These are phyloP conservation scores for Burhinus oedicnemus DNA, from an alignment of 2,113 vertebrate species.

Conservation along the genomic window DNA sequence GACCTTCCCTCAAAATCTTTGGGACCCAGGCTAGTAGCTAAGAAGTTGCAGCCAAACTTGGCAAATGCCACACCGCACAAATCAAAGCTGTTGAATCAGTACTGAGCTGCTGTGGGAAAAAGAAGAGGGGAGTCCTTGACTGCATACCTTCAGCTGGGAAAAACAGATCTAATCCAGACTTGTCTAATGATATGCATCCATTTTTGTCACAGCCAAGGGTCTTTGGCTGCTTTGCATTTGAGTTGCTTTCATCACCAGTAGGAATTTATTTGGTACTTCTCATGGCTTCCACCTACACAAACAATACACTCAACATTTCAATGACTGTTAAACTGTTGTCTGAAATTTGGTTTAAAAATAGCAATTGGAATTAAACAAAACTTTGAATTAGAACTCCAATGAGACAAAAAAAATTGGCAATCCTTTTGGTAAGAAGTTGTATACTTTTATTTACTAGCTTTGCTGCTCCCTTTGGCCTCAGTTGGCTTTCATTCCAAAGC, in stretches of 20 bases:
- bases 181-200: background rate
- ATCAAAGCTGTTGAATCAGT: background rate
- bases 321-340: background rate
- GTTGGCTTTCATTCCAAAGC: background rate
- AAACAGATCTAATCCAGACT: background rate
- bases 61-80: background rate
- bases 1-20: background rate
- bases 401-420: background rate
- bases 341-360: background rate
- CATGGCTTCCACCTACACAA: background rate
- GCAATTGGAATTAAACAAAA: background rate
- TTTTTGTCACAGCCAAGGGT: background rate
- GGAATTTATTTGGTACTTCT: background rate
- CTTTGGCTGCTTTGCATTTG: background rate
- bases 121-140: background rate
- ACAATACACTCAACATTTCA: background rate
- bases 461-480: background rate
- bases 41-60: background rate
- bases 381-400: background rate
- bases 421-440: background rate
- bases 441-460: background rate
- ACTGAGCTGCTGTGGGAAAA: background rate
- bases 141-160: background rate
- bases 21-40: background rate
- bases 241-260: background rate